A percentile compares a stretch with the other conserved stretches of the same genome.
Evolutionary conservation across 1,140 invertebrate species (phyloP).

Genomic region (Melanaphis sacchari): DNA sequence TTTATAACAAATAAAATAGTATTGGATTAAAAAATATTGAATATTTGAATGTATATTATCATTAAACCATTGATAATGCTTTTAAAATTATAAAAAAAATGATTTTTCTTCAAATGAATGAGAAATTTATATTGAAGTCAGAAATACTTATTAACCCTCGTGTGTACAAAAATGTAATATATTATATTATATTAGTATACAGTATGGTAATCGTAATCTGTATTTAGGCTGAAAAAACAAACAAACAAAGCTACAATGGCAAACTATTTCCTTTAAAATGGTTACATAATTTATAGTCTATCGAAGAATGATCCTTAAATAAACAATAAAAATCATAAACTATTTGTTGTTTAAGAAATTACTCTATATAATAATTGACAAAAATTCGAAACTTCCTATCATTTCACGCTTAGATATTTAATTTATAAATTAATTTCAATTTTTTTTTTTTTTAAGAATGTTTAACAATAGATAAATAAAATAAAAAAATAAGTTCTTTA

Average conservation of each 20-base stretch:
- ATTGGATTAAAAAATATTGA: background rate
- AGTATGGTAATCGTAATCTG: background rate
- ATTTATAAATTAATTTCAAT: background rate
- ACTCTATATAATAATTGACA: background rate
- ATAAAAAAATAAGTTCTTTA: background rate
- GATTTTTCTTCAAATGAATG: background rate
- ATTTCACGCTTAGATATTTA: background rate
- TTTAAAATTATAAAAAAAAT: background rate
- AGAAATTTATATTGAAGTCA: background rate
- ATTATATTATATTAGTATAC: background rate
- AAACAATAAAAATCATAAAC: background rate
- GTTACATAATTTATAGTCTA: background rate
- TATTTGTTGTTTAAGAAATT: background rate
- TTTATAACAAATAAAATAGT: background rate
- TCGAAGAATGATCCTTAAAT: background rate
- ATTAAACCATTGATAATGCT: background rate
- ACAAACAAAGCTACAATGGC: background rate
- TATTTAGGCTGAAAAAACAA: background rate
- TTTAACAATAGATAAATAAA: background rate
- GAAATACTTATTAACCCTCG: background rate
- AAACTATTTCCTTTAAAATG: slow-evolving; percentile 7
- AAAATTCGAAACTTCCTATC: background rate
- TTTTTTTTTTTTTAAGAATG: no score
- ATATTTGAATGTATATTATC: background rate
- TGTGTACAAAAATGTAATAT: background rate